Conservation (phyloP, 64 coral and sea anemone species). For the Stichodactyla mertensii region DNA sequence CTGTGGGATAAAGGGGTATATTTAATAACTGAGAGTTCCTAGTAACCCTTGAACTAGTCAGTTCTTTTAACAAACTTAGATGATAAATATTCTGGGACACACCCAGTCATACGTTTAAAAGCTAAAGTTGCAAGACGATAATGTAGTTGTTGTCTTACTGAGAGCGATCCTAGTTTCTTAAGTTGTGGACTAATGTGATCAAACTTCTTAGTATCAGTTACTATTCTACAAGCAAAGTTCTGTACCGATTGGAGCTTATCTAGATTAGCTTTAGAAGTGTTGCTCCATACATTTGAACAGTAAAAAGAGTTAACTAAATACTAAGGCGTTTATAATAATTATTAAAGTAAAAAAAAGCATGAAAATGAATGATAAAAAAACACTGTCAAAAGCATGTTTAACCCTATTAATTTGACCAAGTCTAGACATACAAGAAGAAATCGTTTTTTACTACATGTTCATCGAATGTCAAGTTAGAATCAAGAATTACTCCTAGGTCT, state of each 20-base stretch:
- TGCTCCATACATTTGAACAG: constrained; percentile 8
- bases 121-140: not conserved
- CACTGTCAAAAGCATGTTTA: not conserved
- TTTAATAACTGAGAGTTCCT: too few species aligned
- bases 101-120: not conserved
- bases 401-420: constrained; percentile 10
- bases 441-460: not conserved
- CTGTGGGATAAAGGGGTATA: too few species aligned
- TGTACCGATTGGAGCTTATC: constrained; percentile 1
- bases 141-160: not conserved
- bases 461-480: constrained; percentile 14
- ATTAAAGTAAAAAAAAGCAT: not conserved
- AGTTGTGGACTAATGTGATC: constrained; percentile 8
- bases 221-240: constrained; percentile 13
- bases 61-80: not conserved
- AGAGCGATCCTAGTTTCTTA: not conserved
- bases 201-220: constrained; percentile 10
- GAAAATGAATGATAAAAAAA: too few species aligned
- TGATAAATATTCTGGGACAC: too few species aligned
- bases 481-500: constrained; percentile 11
- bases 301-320: constrained; percentile 24
- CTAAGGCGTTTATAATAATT: constrained; percentile 21
- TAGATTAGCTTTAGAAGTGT: not conserved
- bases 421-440: not conserved
- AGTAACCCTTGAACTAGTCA: not conserved